These are phyloP conservation scores for Eulacestoma nigropectus DNA, from an alignment of 2,113 vertebrate species.

Conservation along the genomic window DNA sequence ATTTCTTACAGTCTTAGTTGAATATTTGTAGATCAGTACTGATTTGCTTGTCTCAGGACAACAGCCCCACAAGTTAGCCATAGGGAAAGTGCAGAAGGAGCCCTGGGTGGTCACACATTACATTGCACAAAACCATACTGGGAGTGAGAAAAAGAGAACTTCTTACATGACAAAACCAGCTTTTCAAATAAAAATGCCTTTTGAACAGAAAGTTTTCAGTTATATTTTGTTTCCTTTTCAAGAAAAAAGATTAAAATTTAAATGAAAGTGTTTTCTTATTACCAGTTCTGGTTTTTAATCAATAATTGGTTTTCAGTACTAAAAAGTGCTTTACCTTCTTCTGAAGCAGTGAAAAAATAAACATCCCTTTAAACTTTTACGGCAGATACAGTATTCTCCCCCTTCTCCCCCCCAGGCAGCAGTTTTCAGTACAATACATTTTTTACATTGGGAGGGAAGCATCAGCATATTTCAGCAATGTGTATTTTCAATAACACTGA, in stretches of 20 bases:
- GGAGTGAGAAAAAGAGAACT: neutral
- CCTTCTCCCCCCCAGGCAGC: accelerated
- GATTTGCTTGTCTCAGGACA: neutral
- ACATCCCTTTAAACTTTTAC: neutral
- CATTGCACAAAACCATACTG: neutral
- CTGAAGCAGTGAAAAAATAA: neutral
- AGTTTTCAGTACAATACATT: neutral
- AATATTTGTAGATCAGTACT: neutral
- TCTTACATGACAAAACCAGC: neutral
- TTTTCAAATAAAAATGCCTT: neutral
- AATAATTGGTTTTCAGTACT: neutral
- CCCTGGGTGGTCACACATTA: neutral
- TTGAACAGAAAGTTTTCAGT: neutral
- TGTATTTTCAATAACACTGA: neutral
- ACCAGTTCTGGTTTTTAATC: neutral
- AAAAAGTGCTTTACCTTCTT: neutral
- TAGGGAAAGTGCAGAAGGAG: neutral
- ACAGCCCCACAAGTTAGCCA: neutral
- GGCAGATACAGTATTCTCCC: neutral
- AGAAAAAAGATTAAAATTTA: neutral
- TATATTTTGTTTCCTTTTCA: neutral
- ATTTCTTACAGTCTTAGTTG: neutral
- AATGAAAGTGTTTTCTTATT: neutral
- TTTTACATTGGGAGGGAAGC: neutral
- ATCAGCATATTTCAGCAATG: neutral